These are phyloP conservation scores for Megalopta genalis DNA, from an alignment of 1,140 invertebrate genomes.

Conservation along the genomic window DNA sequence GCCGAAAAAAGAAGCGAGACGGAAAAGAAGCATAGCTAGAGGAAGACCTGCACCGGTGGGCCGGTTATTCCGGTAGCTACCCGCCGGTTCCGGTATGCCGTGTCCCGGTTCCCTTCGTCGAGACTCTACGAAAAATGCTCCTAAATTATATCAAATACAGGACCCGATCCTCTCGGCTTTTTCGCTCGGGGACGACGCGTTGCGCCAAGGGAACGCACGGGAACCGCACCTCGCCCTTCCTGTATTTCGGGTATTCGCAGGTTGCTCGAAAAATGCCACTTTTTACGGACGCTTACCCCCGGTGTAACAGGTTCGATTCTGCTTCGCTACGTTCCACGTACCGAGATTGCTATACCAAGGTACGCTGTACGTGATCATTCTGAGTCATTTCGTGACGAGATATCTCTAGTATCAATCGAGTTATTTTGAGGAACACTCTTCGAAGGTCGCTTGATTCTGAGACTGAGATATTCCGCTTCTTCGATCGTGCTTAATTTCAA, in stretches of 20 bases:
- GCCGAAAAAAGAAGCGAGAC: constrained; percentile 13
- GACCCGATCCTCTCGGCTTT: constrained; percentile 51
- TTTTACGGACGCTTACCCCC: constrained; percentile 40
- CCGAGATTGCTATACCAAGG: no score
- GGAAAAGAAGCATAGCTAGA: constrained; percentile 44
- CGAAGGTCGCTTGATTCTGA: no score
- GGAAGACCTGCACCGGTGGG: constrained; percentile 60
- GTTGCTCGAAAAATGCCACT: constrained; percentile 62
- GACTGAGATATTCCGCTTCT: no score
- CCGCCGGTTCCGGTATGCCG: constrained; percentile 52
- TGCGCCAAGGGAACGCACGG: constrained; percentile 15
- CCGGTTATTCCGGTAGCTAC: constrained; percentile 69
- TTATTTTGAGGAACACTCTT: no score
- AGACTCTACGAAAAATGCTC: constrained; percentile 49
- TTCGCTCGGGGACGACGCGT: constrained; percentile 29
- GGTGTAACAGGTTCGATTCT: constrained; percentile 37
- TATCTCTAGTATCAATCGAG: no score
- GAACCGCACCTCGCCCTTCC: constrained; percentile 27
- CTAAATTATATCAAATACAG: constrained; percentile 69
- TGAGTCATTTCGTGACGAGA: no score
- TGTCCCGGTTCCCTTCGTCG: constrained; percentile 37
- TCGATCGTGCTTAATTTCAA: no score
- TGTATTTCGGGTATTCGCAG: constrained; percentile 51
- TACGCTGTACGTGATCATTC: no score
- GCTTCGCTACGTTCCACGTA: constrained; percentile 3